Conservation (phyloP, 2,888 invertebrate genomes). For the Biston stratarius region DNA sequence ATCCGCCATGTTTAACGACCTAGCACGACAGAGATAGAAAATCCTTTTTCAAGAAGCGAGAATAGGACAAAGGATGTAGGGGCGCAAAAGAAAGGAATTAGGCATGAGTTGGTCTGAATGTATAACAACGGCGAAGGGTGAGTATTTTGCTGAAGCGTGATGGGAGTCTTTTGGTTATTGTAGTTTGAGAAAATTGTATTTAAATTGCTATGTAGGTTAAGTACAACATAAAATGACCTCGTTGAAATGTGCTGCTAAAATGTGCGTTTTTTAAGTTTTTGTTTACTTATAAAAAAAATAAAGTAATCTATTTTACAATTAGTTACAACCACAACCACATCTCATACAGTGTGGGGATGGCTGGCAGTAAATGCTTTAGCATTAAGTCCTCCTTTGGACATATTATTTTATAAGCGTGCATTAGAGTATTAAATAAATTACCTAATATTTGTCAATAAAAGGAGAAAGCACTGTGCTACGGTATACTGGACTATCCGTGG, state of each 20-base stretch:
- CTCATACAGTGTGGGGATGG: too few relatives aligned
- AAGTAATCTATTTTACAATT: too few relatives aligned
- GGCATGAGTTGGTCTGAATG: slow-evolving; percentile 63
- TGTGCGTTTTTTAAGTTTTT: too few relatives aligned
- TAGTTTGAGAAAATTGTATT: slow-evolving; percentile 1
- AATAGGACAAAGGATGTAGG: slow-evolving; percentile 52
- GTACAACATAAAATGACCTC: neutral
- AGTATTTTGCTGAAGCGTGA: slow-evolving; percentile 47
- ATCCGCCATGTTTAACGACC: slow-evolving; percentile 78
- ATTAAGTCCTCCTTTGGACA: too few relatives aligned
- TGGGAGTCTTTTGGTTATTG: slow-evolving; percentile 6
- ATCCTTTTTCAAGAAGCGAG: slow-evolving; percentile 22
- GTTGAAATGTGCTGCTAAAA: neutral
- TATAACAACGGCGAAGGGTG: slow-evolving; percentile 66
- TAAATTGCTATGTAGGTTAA: neutral
- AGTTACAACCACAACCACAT: too few relatives aligned
- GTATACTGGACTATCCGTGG: too few relatives aligned
- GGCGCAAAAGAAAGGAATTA: slow-evolving; percentile 64
- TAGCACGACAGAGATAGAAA: slow-evolving; percentile 49
- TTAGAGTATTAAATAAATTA: too few relatives aligned
- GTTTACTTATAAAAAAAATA: too few relatives aligned
- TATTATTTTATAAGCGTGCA: too few relatives aligned
- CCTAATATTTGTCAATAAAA: too few relatives aligned
- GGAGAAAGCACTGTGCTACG: too few relatives aligned
- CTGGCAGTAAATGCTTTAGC: too few relatives aligned